Evolutionary conservation across 1,140 invertebrate genomes (phyloP), one percentile per base, ranked within the genome.

Genomic region (Capitella teleta): DNA sequence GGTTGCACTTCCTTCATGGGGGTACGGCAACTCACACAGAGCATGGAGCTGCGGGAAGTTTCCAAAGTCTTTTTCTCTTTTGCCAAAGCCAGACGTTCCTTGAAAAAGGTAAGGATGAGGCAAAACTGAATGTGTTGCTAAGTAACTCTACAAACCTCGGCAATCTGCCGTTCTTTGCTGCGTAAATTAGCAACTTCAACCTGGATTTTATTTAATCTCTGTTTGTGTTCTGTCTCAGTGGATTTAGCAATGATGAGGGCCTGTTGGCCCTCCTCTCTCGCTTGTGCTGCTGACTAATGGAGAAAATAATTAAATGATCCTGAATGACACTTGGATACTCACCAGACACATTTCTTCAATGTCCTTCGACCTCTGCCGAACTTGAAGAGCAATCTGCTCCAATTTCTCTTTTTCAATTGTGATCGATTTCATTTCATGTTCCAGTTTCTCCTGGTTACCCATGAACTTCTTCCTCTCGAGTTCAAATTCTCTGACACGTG

Each of bases 41-140:
- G 46, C 14, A 56, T 42, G n/a, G 59, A 55, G 40, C 57, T 59
- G 34, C 58, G 54, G 25, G 66, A 46, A 43, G 64, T 61, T 41
- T 67, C 64, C 47, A 65, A 41, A 41, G 64, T 61, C 28, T 62
- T 59, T 51, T 65, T 67, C 41, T 69, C 67, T 49, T 64, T 66
- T 4, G 65, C 59, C n/a, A 69, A 41, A 10, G 57, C 37, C 40
- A 69, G 47, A 42, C 61, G 57, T 32, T 69, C 67, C 65, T 68
- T 23, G 52, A 44, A 23, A 47, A 24, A 48, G 43, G 19, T n/a
- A 45, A 32, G 19, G n/a, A 40, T 21, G 38, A n/a, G n/a, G n/a
- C n/a, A n/a, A n/a, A n/a, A n/a, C n/a, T n/a, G n/a, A n/a, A n/a
- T n/a, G n/a, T n/a, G n/a, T n/a, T n/a, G n/a, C n/a, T 40, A 10